These are phyloP conservation scores for Habropoda laboriosa DNA, from an alignment of 1,140 invertebrate species.

Conservation along the genomic window DNA sequence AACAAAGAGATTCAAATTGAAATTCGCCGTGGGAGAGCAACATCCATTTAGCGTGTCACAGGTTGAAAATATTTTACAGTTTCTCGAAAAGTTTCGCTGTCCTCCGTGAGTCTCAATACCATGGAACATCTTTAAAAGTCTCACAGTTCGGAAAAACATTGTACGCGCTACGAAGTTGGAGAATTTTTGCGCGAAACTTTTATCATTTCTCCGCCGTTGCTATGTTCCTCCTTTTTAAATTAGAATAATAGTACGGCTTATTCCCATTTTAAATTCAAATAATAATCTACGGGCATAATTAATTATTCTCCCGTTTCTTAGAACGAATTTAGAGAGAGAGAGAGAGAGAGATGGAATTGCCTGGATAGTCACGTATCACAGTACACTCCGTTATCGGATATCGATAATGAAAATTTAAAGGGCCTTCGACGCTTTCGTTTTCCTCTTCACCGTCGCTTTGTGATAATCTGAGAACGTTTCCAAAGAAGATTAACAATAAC, in stretches of 20 bases:
- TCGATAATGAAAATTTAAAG: conserved; percentile 58
- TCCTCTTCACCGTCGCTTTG: conserved; percentile 23
- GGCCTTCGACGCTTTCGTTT: conserved; percentile 38
- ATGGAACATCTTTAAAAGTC: background rate
- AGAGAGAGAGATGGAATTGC: conserved; percentile 21
- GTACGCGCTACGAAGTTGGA: background rate
- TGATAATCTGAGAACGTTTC: conserved; percentile 33
- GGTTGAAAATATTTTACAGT: background rate
- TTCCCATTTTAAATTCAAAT: conserved; percentile 5
- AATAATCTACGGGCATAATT: background rate
- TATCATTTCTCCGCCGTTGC: too few species aligned
- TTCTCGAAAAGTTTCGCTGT: background rate
- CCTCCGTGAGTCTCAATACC: background rate
- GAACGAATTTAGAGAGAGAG: too few species aligned
- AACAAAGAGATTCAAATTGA: conserved; percentile 3
- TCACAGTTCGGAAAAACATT: background rate
- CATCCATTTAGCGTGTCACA: conserved; percentile 3
- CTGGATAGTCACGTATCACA: conserved; percentile 13
- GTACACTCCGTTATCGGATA: conserved; percentile 50
- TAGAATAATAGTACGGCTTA: background rate
- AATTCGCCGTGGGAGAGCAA: background rate
- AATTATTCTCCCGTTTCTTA: background rate
- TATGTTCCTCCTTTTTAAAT: background rate
- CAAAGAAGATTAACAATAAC: conserved; percentile 16
- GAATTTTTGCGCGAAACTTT: background rate